Base-by-base conservation (phyloP, 2,888 invertebrate species). In the Bhutanitis thaidina region DNA sequence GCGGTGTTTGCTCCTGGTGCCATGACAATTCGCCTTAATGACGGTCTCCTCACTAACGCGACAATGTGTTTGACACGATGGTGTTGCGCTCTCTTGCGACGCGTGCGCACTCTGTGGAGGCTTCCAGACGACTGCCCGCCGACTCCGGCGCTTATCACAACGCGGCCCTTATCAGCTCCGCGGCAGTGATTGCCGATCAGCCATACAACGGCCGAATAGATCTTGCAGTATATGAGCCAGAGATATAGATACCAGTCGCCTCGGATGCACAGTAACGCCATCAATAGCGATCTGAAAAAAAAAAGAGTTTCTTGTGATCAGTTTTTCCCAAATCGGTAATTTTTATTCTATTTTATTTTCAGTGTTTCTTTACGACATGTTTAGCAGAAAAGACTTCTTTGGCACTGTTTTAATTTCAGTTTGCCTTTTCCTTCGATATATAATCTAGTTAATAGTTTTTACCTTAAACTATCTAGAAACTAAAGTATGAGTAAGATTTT, bases 1-100 rank as follows among this genome's bases (percentile, higher is more conserved):
- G 90, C 89, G 55, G 91, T 90, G 67, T 84, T 86, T 45, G 90
- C 85, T 80, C 88, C 89, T 41, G 91, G 91, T 67, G 91, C 90
- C 92, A 92, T 92, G 15, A 82, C 87, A 58, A 86, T 86, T 65
- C 86, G 80, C 66, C 84, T 81, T 49, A 86, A 62, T 54, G 87
- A 87, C 56, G 83, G 80, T 82, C 86, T 86, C 58, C 86, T 77
- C 53, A 80, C 76, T 67, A 88, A 74, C 58, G 87, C 84, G 60
- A 85, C 80, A 56, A 80, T 76, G 62, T 85, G 81, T 66, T 86
- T 89, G 20, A 66, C 66, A 53, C 83, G 77, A 61, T 77, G 68
- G 61, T 76, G 81, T 67, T 77, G 80, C 52, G 75, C 63, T 70
- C 69, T 80, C 62, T 76, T 75, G 41, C 84, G 83, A 64, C 88